These are phyloP conservation scores for Cheilosia vulpina DNA, from an alignment of 2,888 invertebrate species.

Conservation along the genomic window DNA sequence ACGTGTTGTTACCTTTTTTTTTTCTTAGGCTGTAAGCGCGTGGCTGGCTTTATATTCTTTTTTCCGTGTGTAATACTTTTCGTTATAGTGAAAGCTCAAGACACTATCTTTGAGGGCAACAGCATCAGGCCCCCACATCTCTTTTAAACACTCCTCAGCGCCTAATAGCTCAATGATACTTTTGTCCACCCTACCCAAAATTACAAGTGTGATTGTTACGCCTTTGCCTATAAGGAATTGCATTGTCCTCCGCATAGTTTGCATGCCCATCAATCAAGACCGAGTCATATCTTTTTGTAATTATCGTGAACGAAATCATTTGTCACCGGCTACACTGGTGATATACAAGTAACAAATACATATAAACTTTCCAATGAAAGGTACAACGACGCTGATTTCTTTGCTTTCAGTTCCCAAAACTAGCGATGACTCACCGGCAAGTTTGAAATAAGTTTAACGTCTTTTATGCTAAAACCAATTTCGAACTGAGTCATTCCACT, in stretches of 20 bases:
- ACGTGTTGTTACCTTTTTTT: too few relatives aligned
- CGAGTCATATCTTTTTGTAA: constrained; percentile 20
- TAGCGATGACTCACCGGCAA: constrained; percentile 46
- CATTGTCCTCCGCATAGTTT: constrained; percentile 3
- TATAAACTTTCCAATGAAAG: constrained; percentile 26
- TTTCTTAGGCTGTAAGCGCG: too few relatives aligned
- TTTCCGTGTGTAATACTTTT: too few relatives aligned
- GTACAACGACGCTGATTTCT: constrained; percentile 41
- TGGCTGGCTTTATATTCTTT: too few relatives aligned
- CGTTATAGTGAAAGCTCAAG: too few relatives aligned
- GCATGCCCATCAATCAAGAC: constrained; percentile 31
- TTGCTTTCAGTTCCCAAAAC: constrained; percentile 44
- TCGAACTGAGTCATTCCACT: constrained; percentile 52
- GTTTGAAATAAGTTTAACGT: constrained; percentile 29
- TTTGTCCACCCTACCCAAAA: too few relatives aligned
- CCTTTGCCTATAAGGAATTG: neutral
- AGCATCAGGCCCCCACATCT: too few relatives aligned
- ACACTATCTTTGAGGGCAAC: too few relatives aligned
- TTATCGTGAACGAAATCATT: constrained; percentile 37
- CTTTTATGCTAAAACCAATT: constrained; percentile 45
- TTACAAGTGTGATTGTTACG: neutral
- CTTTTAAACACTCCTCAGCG: too few relatives aligned
- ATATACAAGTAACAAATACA: neutral
- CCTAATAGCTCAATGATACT: too few relatives aligned
- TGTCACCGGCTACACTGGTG: constrained; percentile 31